A percentile compares a stretch with the other conserved stretches of the same genome.
These are phyloP conservation scores for Vireo altiloquus DNA, from an alignment of 2,113 vertebrate species.

Conservation along the genomic window DNA sequence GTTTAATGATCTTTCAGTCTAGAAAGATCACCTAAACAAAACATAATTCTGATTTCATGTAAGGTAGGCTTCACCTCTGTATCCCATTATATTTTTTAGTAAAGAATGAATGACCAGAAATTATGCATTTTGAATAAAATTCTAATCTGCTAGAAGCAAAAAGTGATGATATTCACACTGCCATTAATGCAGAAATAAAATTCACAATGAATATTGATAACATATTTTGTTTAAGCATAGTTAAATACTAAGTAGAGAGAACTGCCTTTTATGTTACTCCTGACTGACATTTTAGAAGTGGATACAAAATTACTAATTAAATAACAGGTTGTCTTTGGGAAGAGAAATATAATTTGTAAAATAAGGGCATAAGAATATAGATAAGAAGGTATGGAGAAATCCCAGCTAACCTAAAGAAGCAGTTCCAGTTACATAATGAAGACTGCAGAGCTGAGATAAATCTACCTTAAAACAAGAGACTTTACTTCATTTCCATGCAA, in stretches of 20 bases:
- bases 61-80: background rate
- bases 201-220: background rate
- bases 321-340: background rate
- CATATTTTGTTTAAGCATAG: background rate
- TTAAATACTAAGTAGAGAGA: background rate
- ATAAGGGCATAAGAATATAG: background rate
- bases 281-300: background rate
- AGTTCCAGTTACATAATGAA: background rate
- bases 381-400: background rate
- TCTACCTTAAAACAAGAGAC: background rate
- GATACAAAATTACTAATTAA: background rate
- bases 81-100: background rate
- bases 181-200: background rate
- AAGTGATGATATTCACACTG: background rate
- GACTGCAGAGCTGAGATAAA: background rate
- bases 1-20: background rate
- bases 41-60: background rate
- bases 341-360: background rate
- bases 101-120: background rate
- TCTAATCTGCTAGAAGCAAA: background rate
- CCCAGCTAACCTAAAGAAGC: background rate
- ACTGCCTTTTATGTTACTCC: background rate
- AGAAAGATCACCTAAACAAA: background rate
- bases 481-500: background rate
- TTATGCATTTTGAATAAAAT: background rate